Conservation (phyloP, 1,140 invertebrate species). For the Trichomalopsis sarcophagae region DNA sequence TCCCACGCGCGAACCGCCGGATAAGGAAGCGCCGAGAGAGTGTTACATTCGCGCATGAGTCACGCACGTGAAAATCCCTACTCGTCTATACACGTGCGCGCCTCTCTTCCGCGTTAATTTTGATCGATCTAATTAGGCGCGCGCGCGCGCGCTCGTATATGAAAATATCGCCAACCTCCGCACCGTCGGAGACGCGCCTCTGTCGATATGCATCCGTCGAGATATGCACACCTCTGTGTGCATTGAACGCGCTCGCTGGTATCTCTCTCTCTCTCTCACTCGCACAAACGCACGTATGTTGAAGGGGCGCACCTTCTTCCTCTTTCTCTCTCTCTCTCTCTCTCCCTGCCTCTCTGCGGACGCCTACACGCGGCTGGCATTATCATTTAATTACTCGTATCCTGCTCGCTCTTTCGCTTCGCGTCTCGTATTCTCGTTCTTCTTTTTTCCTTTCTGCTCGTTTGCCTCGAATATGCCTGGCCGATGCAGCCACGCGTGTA, state of each 20-base stretch:
- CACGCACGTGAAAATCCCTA: no score
- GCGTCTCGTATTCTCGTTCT: background rate
- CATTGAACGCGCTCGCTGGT: background rate
- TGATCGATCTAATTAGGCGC: no score
- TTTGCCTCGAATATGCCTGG: no score
- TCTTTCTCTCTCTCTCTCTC: background rate
- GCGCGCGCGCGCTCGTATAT: no score
- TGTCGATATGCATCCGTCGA: background rate
- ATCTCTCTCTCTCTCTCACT: background rate
- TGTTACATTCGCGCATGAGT: no score
- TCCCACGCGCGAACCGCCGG: no score
- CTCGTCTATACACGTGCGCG: no score
- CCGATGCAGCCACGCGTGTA: no score
- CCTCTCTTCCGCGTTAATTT: no score
- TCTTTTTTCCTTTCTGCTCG: background rate
- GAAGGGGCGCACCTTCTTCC: slow-evolving; percentile 55
- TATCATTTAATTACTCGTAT: slow-evolving; percentile 58
- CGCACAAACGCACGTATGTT: background rate
- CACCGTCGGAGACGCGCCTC: background rate
- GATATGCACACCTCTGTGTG: slow-evolving; percentile 3
- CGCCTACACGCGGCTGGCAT: slow-evolving; percentile 59
- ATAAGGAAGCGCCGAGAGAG: no score
- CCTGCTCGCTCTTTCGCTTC: slow-evolving; percentile 30
- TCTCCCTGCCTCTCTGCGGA: slow-evolving; percentile 19
- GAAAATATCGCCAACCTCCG: background rate